Base-by-base conservation (phyloP, 2,797 vertebrate species). In the Acridotheres tristis region DNA sequence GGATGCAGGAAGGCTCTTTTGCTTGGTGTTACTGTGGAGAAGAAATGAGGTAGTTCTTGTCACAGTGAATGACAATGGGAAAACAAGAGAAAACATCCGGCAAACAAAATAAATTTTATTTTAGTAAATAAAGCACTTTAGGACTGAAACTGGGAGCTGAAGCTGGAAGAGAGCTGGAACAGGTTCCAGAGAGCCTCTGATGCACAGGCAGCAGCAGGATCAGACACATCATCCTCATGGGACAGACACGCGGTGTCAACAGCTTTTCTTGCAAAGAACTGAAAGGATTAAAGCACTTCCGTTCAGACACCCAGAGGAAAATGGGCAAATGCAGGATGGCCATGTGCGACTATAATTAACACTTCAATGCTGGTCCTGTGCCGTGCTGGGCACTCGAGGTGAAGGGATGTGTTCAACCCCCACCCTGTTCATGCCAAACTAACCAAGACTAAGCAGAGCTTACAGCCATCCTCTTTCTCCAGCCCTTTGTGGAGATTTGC, bases 271-370 rank as follows among this genome's bases (percentile, higher is more conserved):
- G 23, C 6, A 9, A 72, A 62, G 27, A 88, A 32, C 27, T 43
- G 80, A 68, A 61, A 32, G 38, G 54, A 65, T 84, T 74, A 77
- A 80, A 90, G 53, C 19, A 26, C 50, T 72, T 78, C 21, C 21
- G n/a, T 53, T 45, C 66, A 54, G 62, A 34, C 25, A 58, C 22
- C 12, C 47, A 51, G 58, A 78, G 63, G 25, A 58, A 75, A 86
- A 66, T 5, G 22, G 17, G 50, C 42, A 61, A 65, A 71, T 4
- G 5, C 38, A 42, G 58, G 50, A 77, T 5, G 27, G 36, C 36
- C 4, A 0, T 2, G 9, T 38, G 34, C 2, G 3, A 67, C 68
- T 34, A 0, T 4, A 65, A 45, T 43, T 7, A 54, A 74, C 11
- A 20, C 38, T 61, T 65, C 22, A 25, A 0, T 2, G 10, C 13